These are phyloP conservation scores for Parotocinclus haroldoi DNA, from an alignment of 2,797 vertebrate species.

Conservation along the genomic window DNA sequence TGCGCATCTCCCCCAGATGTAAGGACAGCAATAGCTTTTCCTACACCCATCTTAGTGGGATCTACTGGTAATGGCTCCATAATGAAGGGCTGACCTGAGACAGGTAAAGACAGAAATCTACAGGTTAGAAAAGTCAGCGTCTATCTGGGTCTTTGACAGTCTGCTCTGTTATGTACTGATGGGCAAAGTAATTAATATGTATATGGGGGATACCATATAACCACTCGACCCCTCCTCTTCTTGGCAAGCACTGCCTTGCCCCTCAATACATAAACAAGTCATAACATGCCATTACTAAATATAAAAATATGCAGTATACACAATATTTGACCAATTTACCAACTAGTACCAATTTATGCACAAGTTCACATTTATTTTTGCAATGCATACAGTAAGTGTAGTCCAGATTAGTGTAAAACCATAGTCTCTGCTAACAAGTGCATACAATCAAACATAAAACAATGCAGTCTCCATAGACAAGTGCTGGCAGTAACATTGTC, in stretches of 20 bases:
- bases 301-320: no score
- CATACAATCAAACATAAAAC: no score
- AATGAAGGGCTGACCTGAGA: slow-evolving; percentile 42
- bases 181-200: slow-evolving; percentile 52
- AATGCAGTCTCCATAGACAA: no score
- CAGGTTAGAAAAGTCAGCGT: no score
- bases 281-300: no score
- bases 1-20: slow-evolving; percentile 92
- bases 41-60: slow-evolving; percentile 74
- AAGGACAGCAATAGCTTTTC: slow-evolving; percentile 87
- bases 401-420: no score
- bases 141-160: background rate
- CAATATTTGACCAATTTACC: no score
- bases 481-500: no score
- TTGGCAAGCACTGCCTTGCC: slow-evolving; percentile 50
- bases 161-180: slow-evolving; percentile 37
- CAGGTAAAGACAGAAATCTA: slow-evolving; percentile 26
- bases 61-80: slow-evolving; percentile 57
- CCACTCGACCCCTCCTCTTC: slow-evolving; percentile 36
- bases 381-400: no score
- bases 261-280: background rate
- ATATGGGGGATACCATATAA: slow-evolving; percentile 52
- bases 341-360: no score
- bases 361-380: no score
- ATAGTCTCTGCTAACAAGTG: no score